phyloP scores from a whole-genome alignment of 2,888 invertebrate species.

The Melanostoma mellinum region DNA sequence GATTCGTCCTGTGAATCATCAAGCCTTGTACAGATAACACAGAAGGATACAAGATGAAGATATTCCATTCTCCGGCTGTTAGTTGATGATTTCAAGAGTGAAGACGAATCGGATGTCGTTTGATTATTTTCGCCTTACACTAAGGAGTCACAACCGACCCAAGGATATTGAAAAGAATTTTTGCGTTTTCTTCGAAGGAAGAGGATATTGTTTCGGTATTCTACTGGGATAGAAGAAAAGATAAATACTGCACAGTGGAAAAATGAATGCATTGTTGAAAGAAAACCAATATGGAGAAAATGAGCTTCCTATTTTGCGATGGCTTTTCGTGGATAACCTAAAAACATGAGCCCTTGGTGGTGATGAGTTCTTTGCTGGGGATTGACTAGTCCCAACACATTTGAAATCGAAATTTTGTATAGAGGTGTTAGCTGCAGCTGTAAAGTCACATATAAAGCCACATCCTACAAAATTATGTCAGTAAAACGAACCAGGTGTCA shows the following conservation, averaged over 20 bases:
- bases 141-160: slow-evolving; percentile 26
- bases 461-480: no score
- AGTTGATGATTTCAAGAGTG: slow-evolving; percentile 63
- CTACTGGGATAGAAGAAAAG: slow-evolving; percentile 20
- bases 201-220: slow-evolving; percentile 38
- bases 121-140: slow-evolving; percentile 59
- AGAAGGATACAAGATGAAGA: slow-evolving; percentile 58
- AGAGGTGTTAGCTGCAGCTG: no score
- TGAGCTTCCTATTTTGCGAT: slow-evolving; percentile 52
- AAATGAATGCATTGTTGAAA: slow-evolving; percentile 57
- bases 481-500: no score
- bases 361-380: slow-evolving; percentile 21
- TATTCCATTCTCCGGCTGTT: slow-evolving; percentile 52
- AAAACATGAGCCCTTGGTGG: slow-evolving; percentile 32
- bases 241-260: slow-evolving; percentile 52
- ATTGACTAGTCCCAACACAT: slow-evolving; percentile 5
- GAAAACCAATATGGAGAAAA: slow-evolving; percentile 33
- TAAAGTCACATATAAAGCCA: no score
- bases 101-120: slow-evolving; percentile 71
- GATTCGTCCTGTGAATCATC: slow-evolving; percentile 47
- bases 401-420: slow-evolving; percentile 4
- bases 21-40: background rate
- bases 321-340: slow-evolving; percentile 41
- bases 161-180: slow-evolving; percentile 57
- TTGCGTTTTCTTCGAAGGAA: background rate